Base-by-base conservation (phyloP, 2,113 vertebrate species). In the Onychostoma macrolepis region DNA sequence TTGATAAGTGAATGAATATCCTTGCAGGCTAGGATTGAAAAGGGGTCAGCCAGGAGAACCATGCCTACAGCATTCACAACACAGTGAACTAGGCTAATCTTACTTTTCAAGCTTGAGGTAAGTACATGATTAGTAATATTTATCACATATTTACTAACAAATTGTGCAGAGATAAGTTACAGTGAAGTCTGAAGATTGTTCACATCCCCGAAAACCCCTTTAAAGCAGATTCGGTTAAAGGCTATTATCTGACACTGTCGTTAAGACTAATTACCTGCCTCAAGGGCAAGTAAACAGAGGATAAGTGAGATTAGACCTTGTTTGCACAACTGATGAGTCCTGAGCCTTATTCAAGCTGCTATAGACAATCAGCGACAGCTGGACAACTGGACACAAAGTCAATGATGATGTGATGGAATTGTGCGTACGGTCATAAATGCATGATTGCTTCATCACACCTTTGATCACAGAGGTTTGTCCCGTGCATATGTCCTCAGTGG, bases 211-310 rank as follows among this genome's bases (percentile, higher is more conserved):
- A 71, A 30, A 83, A 83, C 26, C 41, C 63, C 43, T 53, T 33
- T 36, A 72, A 84, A 74, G 28, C 82, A 58, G 48, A 36, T 48
- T 72, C 13, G 67, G 30, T 84, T 71, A 58, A 58, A 15, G 50
- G 43, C 86, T 86, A 61, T 78, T 84, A 58, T 84, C 82, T 84
- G 56, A 50, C 48, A 53, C 45, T 83, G 77, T 88, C 30, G 88
- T 89, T 67, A 89, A 76, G 58, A 80, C 41, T 87, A 69, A 87
- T 88, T 90, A 80, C 71, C 78, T 4, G 33, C 69, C 38, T 67
- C 19, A 48, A 56, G 53, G 81, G 67, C 76, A 83, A 79, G 77
- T 83, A 77, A 6, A 56, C 82, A 69, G 11, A 28, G 76, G 76
- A 36, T 48, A 86, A 50, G 43, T n/a, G 24, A 80, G 61, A 80